phyloP scores from a whole-genome alignment of 2,797 vertebrate genomes.

The Sebastes trivittatus region DNA sequence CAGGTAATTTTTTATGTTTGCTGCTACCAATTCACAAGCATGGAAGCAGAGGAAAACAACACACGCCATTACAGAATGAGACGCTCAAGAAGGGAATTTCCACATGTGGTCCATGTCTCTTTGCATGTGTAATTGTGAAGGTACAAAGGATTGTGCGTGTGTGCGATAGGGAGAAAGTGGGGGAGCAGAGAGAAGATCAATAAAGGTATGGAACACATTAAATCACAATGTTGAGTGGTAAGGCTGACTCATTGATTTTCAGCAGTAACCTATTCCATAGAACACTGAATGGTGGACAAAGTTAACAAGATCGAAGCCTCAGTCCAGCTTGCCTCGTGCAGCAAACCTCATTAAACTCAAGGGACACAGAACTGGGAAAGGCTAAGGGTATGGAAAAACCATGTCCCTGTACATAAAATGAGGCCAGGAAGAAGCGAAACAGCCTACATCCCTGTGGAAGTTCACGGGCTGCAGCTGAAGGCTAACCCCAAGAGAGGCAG shows the following conservation, averaged over 20 bases:
- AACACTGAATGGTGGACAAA: conserved; percentile 54
- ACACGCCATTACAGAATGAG: background rate
- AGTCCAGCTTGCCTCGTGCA: conserved; percentile 24
- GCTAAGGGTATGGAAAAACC: background rate
- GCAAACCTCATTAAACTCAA: conserved; percentile 47
- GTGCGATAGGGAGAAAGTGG: background rate
- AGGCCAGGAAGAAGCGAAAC: conserved; percentile 12
- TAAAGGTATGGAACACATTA: conserved; percentile 57
- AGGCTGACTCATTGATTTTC: conserved; percentile 64
- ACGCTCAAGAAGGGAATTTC: background rate
- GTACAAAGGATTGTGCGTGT: background rate
- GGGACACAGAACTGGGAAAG: conserved; percentile 6
- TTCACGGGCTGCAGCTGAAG: conserved; percentile 8
- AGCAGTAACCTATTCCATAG: conserved; percentile 44
- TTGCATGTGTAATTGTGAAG: background rate
- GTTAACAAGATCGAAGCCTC: conserved; percentile 53
- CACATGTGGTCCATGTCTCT: conserved; percentile 3
- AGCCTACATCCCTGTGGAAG: background rate
- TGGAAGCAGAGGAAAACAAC: background rate
- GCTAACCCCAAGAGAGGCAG: background rate
- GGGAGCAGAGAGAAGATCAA: conserved; percentile 39
- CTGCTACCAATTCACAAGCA: conserved; percentile 6
- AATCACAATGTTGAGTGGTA: conserved; percentile 62
- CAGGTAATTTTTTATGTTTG: conserved; percentile 34
- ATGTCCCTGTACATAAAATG: conserved; percentile 11